A percentile compares a stretch with the other conserved stretches of the same genome.
Evolutionary conservation across 2,888 invertebrate species (phyloP).

Genomic region (Drosophila atripex): DNA sequence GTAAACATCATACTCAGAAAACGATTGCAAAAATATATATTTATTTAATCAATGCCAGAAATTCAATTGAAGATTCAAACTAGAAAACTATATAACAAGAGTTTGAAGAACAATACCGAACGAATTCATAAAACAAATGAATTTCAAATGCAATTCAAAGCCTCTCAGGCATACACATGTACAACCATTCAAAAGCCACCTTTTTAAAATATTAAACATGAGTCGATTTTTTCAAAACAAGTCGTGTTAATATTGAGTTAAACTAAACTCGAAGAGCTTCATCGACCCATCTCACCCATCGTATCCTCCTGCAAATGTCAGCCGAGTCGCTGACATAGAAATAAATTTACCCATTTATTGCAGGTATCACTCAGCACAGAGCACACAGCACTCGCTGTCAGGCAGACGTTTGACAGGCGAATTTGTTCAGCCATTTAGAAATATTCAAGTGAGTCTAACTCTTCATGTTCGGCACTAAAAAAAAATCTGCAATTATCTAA

Average conservation of each 20-base stretch:
- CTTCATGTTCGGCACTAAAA: constrained; percentile 42
- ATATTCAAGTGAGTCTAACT: constrained; percentile 61
- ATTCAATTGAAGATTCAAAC: neutral
- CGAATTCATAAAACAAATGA: neutral
- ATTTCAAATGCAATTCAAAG: neutral
- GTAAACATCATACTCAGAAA: neutral
- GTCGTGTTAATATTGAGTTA: neutral
- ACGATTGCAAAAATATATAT: neutral
- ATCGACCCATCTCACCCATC: constrained; percentile 17
- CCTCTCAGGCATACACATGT: neutral
- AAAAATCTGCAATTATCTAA: constrained; percentile 71
- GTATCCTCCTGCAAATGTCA: constrained; percentile 18
- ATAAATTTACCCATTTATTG: constrained; percentile 66
- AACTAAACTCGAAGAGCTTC: constrained; percentile 19
- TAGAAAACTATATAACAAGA: neutral
- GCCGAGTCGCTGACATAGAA: constrained; percentile 60
- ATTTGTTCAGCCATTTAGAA: constrained; percentile 74
- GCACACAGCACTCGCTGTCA: constrained; percentile 28
- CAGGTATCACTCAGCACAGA: constrained; percentile 48
- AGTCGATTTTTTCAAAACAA: neutral
- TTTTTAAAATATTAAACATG: neutral
- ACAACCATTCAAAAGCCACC: neutral
- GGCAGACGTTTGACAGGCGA: constrained; percentile 54
- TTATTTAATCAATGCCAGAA: neutral
- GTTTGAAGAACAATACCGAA: neutral